These are phyloP conservation scores for Leptinotarsa tumamoca DNA, from an alignment of 2,888 invertebrate genomes.

Conservation along the genomic window DNA sequence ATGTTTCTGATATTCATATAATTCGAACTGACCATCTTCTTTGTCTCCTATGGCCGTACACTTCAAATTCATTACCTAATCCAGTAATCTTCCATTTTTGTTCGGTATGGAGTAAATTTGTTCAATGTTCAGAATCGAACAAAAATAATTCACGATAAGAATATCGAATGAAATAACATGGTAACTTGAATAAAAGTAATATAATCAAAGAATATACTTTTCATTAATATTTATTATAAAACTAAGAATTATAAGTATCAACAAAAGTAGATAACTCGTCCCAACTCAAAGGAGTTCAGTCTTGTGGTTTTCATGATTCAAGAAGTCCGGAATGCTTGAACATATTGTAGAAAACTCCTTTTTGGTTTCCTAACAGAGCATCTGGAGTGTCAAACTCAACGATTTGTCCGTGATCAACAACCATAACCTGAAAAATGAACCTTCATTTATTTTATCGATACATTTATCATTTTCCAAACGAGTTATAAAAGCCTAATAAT, in stretches of 20 bases:
- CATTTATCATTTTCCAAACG: too few species aligned
- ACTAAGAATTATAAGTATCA: not conserved
- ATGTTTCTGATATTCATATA: too few species aligned
- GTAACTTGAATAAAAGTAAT: not conserved
- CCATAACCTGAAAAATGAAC: conserved; percentile 67
- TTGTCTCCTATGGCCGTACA: too few species aligned
- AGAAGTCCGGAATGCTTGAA: conserved; percentile 73
- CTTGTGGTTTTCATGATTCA: conserved; percentile 14
- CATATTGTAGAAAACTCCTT: conserved; percentile 71
- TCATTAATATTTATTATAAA: not conserved
- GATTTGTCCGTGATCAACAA: conserved; percentile 82
- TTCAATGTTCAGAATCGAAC: too few species aligned
- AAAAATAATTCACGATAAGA: too few species aligned
- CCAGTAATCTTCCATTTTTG: too few species aligned
- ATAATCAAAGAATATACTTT: not conserved
- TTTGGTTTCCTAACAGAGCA: conserved; percentile 68
- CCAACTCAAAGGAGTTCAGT: not conserved
- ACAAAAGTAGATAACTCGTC: not conserved
- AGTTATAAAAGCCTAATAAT: too few species aligned
- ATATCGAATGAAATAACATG: too few species aligned
- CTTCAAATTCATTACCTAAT: too few species aligned
- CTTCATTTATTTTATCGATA: too few species aligned
- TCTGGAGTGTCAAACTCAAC: conserved; percentile 81
- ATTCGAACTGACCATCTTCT: too few species aligned
- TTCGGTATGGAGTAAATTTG: too few species aligned